Evolutionary conservation across 2,888 invertebrate species (phyloP).

Genomic region (Macrosoma leucophasiata): DNA sequence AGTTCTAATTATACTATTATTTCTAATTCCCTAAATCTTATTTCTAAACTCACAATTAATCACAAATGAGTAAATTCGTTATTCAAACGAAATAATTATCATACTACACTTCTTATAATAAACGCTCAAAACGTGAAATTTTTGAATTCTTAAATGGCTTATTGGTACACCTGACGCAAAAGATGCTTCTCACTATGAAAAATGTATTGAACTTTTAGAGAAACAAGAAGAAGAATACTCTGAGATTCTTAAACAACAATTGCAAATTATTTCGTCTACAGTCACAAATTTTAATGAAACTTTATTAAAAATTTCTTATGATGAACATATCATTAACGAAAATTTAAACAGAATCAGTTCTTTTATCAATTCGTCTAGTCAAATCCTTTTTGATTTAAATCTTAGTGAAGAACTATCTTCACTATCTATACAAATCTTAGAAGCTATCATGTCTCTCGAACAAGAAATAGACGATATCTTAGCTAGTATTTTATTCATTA

Average conservation of each 20-base stretch:
- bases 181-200: constrained; percentile 28
- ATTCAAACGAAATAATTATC: no score
- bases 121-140: neutral
- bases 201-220: constrained; percentile 30
- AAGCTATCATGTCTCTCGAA: constrained; percentile 24
- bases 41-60: no score
- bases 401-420: constrained; percentile 26
- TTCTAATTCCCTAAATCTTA: no score
- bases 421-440: constrained; percentile 26
- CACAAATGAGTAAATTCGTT: no score
- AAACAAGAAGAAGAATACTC: constrained; percentile 25
- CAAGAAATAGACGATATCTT: constrained; percentile 27
- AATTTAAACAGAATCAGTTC: constrained; percentile 24
- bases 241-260: constrained; percentile 24
- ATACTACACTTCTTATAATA: no score
- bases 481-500: constrained; percentile 26
- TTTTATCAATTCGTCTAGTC: constrained; percentile 22
- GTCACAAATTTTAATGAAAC: constrained; percentile 29
- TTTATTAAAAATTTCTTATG: constrained; percentile 28
- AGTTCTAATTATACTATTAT: neutral
- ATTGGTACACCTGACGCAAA: constrained; percentile 30
- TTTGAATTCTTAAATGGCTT: constrained; percentile 1
- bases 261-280: constrained; percentile 30
- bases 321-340: no score
- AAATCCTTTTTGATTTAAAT: constrained; percentile 24